Percentiles rank a stretch among this genome's conserved stretches.
These are phyloP conservation scores for Crocallis elinguaria DNA, from an alignment of 2,888 invertebrate species.

Conservation along the genomic window DNA sequence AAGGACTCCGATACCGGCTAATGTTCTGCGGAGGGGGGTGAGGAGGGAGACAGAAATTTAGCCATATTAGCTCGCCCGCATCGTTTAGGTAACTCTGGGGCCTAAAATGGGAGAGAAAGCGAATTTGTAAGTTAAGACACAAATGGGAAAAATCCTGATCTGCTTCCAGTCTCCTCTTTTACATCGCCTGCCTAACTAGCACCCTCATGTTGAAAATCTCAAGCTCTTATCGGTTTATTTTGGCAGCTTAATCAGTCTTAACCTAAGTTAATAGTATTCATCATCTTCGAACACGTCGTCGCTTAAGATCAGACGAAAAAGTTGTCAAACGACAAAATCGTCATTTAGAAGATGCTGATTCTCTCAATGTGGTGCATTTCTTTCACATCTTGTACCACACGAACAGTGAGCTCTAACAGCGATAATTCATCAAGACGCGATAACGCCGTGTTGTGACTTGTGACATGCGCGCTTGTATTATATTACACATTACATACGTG, in stretches of 20 bases:
- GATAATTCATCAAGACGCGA: conserved; percentile 77
- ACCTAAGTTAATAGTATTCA: no score
- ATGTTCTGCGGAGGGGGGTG: conserved; percentile 51
- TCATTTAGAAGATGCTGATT: no score
- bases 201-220: no score
- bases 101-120: conserved; percentile 28
- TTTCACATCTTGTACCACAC: conserved; percentile 36
- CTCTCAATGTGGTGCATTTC: no score
- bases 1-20: conserved; percentile 49
- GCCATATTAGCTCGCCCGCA: conserved; percentile 59
- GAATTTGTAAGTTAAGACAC: conserved; percentile 13
- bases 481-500: conserved; percentile 30
- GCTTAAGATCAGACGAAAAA: no score
- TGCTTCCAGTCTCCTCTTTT: no score
- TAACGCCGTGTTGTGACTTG: conserved; percentile 71
- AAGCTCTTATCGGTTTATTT: no score
- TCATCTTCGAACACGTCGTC: no score
- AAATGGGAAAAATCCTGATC: not conserved
- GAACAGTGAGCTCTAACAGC: conserved; percentile 45
- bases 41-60: conserved; percentile 60
- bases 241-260: no score
- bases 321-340: no score
- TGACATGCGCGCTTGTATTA: conserved; percentile 52
- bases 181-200: no score
- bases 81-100: conserved; percentile 44